Evolutionary conservation across 2,888 invertebrate species (phyloP), one percentile per base, ranked within the genome.

Genomic region (Macrophya alboannulata): DNA sequence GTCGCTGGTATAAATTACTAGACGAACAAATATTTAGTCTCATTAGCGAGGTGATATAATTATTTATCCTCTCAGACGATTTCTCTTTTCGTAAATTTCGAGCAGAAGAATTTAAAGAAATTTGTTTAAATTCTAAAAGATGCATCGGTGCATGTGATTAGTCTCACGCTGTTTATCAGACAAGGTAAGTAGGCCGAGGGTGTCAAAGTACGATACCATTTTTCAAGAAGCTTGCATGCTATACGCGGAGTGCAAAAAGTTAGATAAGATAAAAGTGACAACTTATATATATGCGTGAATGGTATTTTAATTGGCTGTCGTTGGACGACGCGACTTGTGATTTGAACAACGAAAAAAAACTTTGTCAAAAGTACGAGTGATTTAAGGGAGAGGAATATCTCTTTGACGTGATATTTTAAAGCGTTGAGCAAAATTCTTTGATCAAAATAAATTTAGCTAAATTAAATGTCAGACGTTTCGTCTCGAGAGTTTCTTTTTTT

Each of bases 1-100:
- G 77, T 40, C 62, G 79, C 43, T 81, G n/a, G n/a, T n/a, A n/a
- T n/a, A n/a, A 81, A 81, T 62, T 62, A 81, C 43, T 62, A 15
- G 40, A 81, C 59, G 40, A 81, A 81, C 25, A 59, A 81, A 59
- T 81, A 59, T 59, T 79, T 62, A 43, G 62, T 37, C 62, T 59
- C 40, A 31, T 81, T 81, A 81, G n/a, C 62, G 77, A 40, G 15
- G 43, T 62, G 62, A 81, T 43, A 12, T 43, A 12, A 59, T 59
- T 40, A 81, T 59, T 81, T 17, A 40, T 43, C 21, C 21, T 62
- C 37, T 10, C 6, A 40, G 62, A 81, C 21, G 17, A 81, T 43
- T 25, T 1, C 12, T 40, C 8, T 37, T 17, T 31, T 48, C 8
- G 25, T 8, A n/a, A n/a, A n/a, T 48, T 71, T 2, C 4, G 10